Base-by-base conservation (phyloP, 1,140 invertebrate genomes). In the Lasioglossum albipes region DNA sequence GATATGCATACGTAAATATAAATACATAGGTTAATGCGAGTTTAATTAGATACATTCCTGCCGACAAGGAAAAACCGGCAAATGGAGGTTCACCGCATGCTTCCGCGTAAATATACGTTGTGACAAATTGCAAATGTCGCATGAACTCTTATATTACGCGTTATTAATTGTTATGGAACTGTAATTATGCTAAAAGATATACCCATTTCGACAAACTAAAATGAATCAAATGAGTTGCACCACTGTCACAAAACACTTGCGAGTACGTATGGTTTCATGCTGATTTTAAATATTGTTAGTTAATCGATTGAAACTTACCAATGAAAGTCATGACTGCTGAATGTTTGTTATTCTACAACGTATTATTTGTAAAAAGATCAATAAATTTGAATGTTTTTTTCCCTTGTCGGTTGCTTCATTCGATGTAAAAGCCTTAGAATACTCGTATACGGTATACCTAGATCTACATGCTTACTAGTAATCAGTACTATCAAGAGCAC, bases 261-360 rank as follows among this genome's bases (percentile, higher is more conserved):
- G 52, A 59, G 13, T 49, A 49, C 13, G 45, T 59, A 59, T 9
- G 70, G 22, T n/a, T 42, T 61, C 9, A 69, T 18, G 9, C 59
- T 0, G 0, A 7, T 7, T 42, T 27, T 27, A 27, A 27, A 27
- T 27, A 27, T 27, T 2, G 9, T 45, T 72, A 41, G 22, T 62
- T 16, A 62, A 65, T 1, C 27, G 42, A n/a, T 73, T 27, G 0
- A 59, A 45, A 66, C 20, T 74, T 67, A 75, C 77, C 54, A 36
- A 49, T 27, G 2, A 36, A 61, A 49, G 2, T 49, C 71, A 80
- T 75, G n/a, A 22, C 45, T 59, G 18, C 18, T 0, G 41, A 52
- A 64, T 41, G 64, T 36, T 41, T 13, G 22, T 20, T 2, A 0
- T 69, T 7, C 9, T 2, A 27, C 27, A 36, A 45, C n/a, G 12